Evolutionary conservation across 2,113 vertebrate species (phyloP).

Genomic region (Mormyrus lacerda): DNA sequence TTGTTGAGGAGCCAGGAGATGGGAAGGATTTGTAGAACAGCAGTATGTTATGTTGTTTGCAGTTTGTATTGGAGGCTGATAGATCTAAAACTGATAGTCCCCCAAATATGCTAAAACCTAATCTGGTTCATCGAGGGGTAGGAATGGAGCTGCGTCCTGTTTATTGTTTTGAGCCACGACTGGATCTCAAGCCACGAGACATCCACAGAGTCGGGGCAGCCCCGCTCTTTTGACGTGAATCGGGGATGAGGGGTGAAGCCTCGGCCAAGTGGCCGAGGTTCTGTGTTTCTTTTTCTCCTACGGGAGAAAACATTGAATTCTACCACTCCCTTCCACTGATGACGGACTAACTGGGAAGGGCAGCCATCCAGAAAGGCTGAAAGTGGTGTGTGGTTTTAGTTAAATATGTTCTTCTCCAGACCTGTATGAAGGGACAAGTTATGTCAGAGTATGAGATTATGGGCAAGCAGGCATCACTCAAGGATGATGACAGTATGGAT

Average conservation of each 20-base stretch:
- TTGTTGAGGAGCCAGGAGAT: neutral
- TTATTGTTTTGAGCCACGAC: constrained; percentile 41
- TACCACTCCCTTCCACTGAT: neutral
- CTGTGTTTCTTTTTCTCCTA: neutral
- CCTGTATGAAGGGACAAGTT: neutral
- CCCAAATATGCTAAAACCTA: constrained; percentile 39
- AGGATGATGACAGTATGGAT: neutral
- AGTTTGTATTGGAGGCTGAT: constrained; percentile 26
- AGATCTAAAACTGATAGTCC: constrained; percentile 20
- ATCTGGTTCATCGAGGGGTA: constrained; percentile 42
- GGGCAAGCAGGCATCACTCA: neutral
- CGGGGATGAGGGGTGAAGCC: neutral
- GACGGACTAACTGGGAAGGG: neutral
- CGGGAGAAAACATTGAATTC: neutral
- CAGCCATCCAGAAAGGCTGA: neutral
- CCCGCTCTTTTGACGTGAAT: constrained; percentile 11
- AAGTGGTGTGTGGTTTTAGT: neutral
- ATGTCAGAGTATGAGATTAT: neutral
- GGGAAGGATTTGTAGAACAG: neutral
- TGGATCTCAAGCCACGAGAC: constrained; percentile 32
- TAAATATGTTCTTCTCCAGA: neutral
- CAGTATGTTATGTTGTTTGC: neutral
- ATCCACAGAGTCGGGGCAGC: constrained; percentile 30
- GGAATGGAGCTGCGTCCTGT: constrained; percentile 49
- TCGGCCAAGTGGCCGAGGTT: neutral